Conservation (phyloP, 2,113 vertebrate genomes). For the Lates calcarifer region DNA sequence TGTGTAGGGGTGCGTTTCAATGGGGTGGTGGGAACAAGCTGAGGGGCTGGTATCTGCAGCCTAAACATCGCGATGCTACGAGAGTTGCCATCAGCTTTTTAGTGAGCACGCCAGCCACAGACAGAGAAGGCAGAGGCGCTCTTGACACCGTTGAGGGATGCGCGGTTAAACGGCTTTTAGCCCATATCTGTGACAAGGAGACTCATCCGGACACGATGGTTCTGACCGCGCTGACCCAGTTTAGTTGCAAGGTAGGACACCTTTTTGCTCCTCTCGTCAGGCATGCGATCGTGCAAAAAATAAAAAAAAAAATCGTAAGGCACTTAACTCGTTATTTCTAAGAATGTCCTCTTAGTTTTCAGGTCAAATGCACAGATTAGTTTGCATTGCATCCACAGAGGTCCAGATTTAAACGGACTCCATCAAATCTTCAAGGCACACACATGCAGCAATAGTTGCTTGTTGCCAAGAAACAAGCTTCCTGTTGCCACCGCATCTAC, state of each 20-base stretch:
- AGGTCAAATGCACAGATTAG: neutral
- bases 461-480: conserved; percentile 72
- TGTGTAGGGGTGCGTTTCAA: conserved; percentile 5
- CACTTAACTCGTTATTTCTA: neutral
- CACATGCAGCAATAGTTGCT: conserved; percentile 29
- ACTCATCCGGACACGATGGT: conserved; percentile 68
- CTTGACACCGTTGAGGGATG: conserved; percentile 53
- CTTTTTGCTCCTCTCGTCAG: neutral
- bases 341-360: neutral
- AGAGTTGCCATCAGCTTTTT: conserved; percentile 67
- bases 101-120: conserved; percentile 51
- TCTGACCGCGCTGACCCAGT: conserved; percentile 77
- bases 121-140: conserved; percentile 51
- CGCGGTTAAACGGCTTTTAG: conserved; percentile 30
- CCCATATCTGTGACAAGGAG: conserved; percentile 28
- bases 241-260: conserved; percentile 77
- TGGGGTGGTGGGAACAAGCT: neutral
- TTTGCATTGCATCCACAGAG: neutral
- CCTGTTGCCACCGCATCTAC: conserved; percentile 49
- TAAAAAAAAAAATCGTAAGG: neutral
- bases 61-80: conserved; percentile 78
- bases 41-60: conserved; percentile 42
- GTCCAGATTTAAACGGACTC: neutral
- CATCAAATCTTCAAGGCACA: neutral
- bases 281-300: neutral